Conservation (phyloP, 2,113 vertebrate genomes). For the Suncus etruscus region DNA sequence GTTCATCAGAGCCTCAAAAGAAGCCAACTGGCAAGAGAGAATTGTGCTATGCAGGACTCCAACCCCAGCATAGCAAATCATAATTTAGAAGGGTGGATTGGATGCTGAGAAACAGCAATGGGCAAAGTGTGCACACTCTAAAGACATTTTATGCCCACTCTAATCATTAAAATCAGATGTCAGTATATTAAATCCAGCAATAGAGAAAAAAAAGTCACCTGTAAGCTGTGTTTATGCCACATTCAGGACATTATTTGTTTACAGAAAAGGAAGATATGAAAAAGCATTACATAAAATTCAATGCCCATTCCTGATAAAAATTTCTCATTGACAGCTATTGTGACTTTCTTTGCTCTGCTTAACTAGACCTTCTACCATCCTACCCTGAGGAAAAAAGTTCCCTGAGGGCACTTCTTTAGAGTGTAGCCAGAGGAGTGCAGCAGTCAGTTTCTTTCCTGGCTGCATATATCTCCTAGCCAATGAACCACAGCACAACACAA, state of each 20-base stretch:
- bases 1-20: background rate
- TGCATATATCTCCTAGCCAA: too few species aligned
- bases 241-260: background rate
- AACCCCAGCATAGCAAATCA: background rate
- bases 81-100: background rate
- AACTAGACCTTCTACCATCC: too few species aligned
- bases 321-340: background rate
- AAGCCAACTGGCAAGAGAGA: constrained; percentile 9
- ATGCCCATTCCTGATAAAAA: background rate
- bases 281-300: background rate
- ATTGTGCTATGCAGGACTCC: background rate
- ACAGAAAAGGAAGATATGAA: background rate
- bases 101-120: background rate
- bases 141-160: background rate
- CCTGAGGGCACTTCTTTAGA: too few species aligned
- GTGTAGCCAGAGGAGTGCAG: too few species aligned
- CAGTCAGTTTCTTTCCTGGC: too few species aligned
- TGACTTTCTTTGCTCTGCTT: too few species aligned
- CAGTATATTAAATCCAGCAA: background rate
- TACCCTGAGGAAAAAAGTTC: too few species aligned
- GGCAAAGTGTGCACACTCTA: background rate
- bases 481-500: too few species aligned
- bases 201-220: background rate
- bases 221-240: background rate
- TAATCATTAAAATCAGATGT: background rate